Base-by-base conservation (phyloP, 2,113 vertebrate species). In the Corvus hawaiiensis region DNA sequence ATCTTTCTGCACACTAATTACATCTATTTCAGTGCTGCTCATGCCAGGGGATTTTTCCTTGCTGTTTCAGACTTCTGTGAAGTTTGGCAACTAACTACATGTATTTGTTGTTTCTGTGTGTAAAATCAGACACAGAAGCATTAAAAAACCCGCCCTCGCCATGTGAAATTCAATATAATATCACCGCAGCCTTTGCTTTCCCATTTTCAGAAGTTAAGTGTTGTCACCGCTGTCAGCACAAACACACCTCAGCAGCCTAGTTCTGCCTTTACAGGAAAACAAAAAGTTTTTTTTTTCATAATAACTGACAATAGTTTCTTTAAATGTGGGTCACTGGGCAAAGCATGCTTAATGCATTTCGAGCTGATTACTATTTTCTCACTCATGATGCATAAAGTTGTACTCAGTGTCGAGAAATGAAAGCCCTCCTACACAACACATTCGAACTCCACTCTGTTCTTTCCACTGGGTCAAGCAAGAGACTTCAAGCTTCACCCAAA, bases 241-340 rank as follows among this genome's bases (percentile, higher is more conserved):
- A 92, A 86, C 87, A 90, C 35, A 90, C 62, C 48, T 93, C 95
- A 91, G 67, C 84, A 94, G 84, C 61, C 72, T 54, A 83, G 54
- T 54, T 97, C 95, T 97, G 84, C 90, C 76, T 97, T 74, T 95
- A 96, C 95, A 95, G 91, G 96, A 93, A 96, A 89, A 91, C 68
- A 82, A 62, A 90, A 81, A 64, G 19, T 48, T 62, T 96, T 93
- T 54, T 89, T 74, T 49, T 51, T 76, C 61, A 26, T 87, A 85
- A 94, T 91, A 95, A 96, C 80, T 83, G 75, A 44, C 58, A 77
- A 92, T 95, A 82, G 87, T 90, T 96, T 81, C 82, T 93, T 95
- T 91, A 94, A 98, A 97, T 95, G 94, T 96, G 92, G 92, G 94
- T 96, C 96, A 96, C 43, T 62, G 63, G 81, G 83, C 86, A 97